Base-by-base conservation (phyloP, 2,797 vertebrate genomes). In the Eulemur albifrons region DNA sequence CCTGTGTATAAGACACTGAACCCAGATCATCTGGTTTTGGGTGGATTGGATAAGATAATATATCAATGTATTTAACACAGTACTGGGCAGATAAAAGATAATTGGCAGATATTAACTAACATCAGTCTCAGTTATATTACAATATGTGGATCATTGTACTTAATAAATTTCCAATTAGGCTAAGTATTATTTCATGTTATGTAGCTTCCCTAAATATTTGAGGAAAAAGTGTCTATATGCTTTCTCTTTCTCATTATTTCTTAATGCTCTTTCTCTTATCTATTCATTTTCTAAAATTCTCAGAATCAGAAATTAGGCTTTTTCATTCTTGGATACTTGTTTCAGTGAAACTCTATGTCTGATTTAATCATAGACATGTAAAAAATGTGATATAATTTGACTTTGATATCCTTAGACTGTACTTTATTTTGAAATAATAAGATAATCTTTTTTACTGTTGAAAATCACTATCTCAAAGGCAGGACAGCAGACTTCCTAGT, bases 391-490 rank as follows among this genome's bases (percentile, higher is more conserved):
- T 72, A 35, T 15, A 59, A 90, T 81, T 88, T 80, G 20, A 83
- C 18, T 72, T 94, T 93, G 81, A 83, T 35, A 69, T 38, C 1
- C 12, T 81, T 54, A 75, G 27, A 69, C 30, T 59, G 7, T 4
- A 3, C 35, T 85, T 80, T 86, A 73, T 86, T 93, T 96, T 77
- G 59, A 82, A 94, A 83, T 91, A 79, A n/a, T 10, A 85, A 52
- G 40, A 32, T 7, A 70, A 4, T 59, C 9, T 63, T 52, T 20
- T 93, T 91, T 75, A 35, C 21, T 93, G 21, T 63, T 86, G 38
- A 88, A 94, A 97, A 91, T 75, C 87, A 93, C 2, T 90, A 59
- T 79, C 13, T 38, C 2, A 21, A 79, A 89, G 54, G 32, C 35
- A 23, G 80, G 27, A 88, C 1, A 65, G 73, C 81, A 80, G 3